Conservation (phyloP, 1,140 invertebrate species). For the Caenorhabditis remanei region DNA sequence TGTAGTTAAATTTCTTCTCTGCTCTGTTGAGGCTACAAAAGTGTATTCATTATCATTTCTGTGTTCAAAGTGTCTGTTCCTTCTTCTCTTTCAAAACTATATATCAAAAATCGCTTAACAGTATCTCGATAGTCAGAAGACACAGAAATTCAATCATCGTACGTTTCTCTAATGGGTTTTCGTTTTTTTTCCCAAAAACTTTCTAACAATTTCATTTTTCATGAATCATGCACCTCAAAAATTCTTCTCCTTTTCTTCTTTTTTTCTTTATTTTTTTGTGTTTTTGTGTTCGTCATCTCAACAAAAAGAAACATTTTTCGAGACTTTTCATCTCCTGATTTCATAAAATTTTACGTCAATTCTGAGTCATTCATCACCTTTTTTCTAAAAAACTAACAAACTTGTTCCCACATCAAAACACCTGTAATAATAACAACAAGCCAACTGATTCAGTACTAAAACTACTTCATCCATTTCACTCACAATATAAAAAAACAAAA, state of each 20-base stretch:
- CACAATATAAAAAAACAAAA: constrained; percentile 21
- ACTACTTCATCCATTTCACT: neutral
- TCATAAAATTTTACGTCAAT: neutral
- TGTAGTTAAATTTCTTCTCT: too few species aligned
- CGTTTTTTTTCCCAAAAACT: too few species aligned
- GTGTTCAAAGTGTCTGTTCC: too few species aligned
- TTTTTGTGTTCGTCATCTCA: neutral
- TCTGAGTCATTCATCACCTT: neutral
- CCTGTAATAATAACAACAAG: neutral
- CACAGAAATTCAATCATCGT: too few species aligned
- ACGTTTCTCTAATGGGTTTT: too few species aligned
- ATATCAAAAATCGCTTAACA: too few species aligned
- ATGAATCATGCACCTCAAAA: too few species aligned
- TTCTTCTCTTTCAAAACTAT: too few species aligned
- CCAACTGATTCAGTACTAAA: neutral
- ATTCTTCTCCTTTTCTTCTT: neutral
- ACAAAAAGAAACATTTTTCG: neutral
- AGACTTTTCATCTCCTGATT: neutral
- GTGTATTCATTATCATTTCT: too few species aligned
- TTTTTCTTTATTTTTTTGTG: neutral
- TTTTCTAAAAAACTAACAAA: neutral
- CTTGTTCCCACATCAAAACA: neutral
- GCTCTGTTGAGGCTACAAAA: too few species aligned
- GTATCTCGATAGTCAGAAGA: too few species aligned
- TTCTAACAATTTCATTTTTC: neutral